Evolutionary conservation across 2,113 vertebrate species (phyloP).

Genomic region (Bufo bufo): DNA sequence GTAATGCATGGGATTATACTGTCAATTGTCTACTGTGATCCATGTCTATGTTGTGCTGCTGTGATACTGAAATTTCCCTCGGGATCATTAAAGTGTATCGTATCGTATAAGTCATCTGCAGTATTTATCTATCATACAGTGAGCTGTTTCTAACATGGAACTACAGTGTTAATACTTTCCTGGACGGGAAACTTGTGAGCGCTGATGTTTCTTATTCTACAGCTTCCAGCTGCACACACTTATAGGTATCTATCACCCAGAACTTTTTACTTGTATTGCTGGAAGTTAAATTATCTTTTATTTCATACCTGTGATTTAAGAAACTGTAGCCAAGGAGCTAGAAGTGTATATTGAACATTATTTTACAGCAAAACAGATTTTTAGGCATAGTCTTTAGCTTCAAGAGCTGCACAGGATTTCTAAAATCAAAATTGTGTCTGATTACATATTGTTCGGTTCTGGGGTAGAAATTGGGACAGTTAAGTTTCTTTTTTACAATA

Average conservation of each 20-base stretch:
- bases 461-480: background rate
- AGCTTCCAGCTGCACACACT: background rate
- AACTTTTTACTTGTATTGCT: slow-evolving; percentile 40
- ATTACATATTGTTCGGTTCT: background rate
- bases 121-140: background rate
- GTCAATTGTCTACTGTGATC: no score
- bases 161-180: background rate
- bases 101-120: no score
- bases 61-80: no score
- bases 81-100: no score
- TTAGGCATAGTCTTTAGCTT: slow-evolving; percentile 11
- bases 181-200: background rate
- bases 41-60: no score
- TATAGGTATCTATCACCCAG: slow-evolving; percentile 16
- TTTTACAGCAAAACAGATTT: slow-evolving; percentile 39
- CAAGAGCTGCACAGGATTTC: slow-evolving; percentile 4
- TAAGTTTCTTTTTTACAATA: background rate
- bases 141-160: background rate
- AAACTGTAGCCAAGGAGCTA: slow-evolving; percentile 18
- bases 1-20: no score
- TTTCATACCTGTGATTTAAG: slow-evolving; percentile 29
- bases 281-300: slow-evolving; percentile 17
- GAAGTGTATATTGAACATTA: slow-evolving; percentile 47
- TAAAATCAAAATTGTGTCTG: slow-evolving; percentile 29
- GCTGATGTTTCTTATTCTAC: background rate